Evolutionary conservation across 2,888 invertebrate species (phyloP).

Genomic region (Pimpla rufipes): DNA sequence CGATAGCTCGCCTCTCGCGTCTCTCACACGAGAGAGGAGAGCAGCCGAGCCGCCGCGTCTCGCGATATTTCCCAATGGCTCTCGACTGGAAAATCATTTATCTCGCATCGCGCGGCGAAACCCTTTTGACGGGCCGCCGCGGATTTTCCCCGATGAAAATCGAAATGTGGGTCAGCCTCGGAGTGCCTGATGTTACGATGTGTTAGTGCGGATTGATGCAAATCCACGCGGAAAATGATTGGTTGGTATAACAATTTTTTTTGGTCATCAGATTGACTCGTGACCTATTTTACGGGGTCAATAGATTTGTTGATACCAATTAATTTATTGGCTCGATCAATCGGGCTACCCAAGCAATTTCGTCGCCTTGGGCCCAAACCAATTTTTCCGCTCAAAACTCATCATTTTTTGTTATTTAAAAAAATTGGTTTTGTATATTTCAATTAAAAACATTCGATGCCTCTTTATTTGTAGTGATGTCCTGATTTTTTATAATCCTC

Average conservation of each 20-base stretch:
- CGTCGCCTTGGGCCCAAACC: too few relatives aligned
- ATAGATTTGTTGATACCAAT: too few relatives aligned
- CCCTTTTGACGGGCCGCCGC: background rate
- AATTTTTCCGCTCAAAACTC: too few relatives aligned
- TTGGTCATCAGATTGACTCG: too few relatives aligned
- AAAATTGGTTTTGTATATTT: too few relatives aligned
- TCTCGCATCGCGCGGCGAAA: background rate
- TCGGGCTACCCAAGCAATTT: too few relatives aligned
- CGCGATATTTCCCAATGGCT: constrained; percentile 35
- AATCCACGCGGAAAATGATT: background rate
- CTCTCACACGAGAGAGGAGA: background rate
- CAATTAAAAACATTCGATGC: background rate
- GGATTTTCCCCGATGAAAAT: background rate
- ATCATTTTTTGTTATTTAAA: too few relatives aligned
- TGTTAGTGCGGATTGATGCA: background rate
- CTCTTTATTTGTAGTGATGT: background rate
- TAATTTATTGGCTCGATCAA: too few relatives aligned
- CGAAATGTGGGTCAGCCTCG: background rate
- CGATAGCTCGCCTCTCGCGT: constrained; percentile 40
- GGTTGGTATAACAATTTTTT: background rate
- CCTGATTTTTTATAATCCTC: background rate
- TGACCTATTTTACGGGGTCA: too few relatives aligned
- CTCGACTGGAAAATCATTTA: constrained; percentile 28
- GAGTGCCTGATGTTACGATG: background rate
- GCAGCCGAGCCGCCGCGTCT: background rate